Conservation (phyloP, 2,888 invertebrate species). For the Zaprionus bogoriensis region DNA sequence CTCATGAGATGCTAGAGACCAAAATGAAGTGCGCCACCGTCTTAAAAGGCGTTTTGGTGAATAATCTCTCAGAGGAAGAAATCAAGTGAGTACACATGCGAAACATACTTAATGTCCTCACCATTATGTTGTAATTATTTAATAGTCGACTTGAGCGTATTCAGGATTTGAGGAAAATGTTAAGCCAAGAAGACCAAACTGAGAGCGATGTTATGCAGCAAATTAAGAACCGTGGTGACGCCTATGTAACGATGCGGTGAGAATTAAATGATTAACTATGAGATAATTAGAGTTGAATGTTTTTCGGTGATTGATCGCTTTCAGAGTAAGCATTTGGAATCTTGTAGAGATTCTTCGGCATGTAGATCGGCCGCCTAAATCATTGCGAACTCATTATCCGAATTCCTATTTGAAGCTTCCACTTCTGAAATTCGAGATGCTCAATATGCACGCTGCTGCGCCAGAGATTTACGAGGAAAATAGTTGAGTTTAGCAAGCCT, state of each 20-base stretch:
- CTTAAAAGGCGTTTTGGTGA: slow-evolving; percentile 72
- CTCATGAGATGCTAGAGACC: slow-evolving; percentile 68
- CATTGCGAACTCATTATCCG: slow-evolving; percentile 72
- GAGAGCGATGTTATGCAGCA: slow-evolving; percentile 54
- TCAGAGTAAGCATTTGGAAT: slow-evolving; percentile 77
- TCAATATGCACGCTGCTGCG: slow-evolving; percentile 72
- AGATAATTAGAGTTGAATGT: too few species aligned
- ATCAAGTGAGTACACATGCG: slow-evolving; percentile 61
- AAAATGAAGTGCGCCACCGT: slow-evolving; percentile 73
- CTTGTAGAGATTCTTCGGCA: slow-evolving; percentile 77
- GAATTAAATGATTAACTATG: background rate
- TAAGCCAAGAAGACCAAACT: slow-evolving; percentile 45
- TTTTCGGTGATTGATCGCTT: background rate
- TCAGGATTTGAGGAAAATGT: slow-evolving; percentile 55
- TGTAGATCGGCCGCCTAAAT: slow-evolving; percentile 67
- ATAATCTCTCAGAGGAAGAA: slow-evolving; percentile 80
- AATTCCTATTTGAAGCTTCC: slow-evolving; percentile 79
- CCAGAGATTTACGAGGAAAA: slow-evolving; percentile 79
- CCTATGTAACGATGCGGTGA: slow-evolving; percentile 78
- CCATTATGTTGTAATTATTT: background rate
- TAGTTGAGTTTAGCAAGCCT: slow-evolving; percentile 54
- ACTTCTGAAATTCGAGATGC: slow-evolving; percentile 79
- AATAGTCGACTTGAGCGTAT: slow-evolving; percentile 73
- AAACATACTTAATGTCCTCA: background rate
- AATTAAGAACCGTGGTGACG: slow-evolving; percentile 72